phyloP scores from a whole-genome alignment of 2,113 vertebrate species.

The Platysternon megacephalum region DNA sequence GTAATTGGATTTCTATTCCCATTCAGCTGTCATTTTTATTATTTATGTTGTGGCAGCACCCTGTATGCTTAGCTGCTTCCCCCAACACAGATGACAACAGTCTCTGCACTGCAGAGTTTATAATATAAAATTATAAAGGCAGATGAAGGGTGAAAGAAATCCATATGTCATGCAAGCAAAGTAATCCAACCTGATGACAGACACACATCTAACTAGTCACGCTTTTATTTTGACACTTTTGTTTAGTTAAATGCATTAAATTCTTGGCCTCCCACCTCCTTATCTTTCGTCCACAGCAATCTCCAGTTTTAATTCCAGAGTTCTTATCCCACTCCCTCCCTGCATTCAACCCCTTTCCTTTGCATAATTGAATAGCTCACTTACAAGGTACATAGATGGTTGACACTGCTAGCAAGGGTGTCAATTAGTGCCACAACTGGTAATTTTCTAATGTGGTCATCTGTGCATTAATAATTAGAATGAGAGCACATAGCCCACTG shows the following conservation, averaged over 20 bases:
- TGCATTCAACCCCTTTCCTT: neutral
- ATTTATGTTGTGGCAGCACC: neutral
- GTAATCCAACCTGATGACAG: neutral
- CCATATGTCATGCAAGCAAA: neutral
- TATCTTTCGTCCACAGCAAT: neutral
- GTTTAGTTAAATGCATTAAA: neutral
- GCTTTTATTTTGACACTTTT: neutral
- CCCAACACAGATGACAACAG: neutral
- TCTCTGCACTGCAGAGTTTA: neutral
- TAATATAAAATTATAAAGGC: neutral
- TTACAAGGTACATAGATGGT: neutral
- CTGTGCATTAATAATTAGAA: neutral
- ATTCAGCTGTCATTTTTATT: neutral
- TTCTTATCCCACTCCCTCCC: neutral
- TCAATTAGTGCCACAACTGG: neutral
- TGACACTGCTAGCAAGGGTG: neutral
- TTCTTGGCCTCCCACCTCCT: neutral
- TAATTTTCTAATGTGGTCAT: neutral
- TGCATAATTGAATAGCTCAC: neutral
- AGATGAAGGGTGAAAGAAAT: neutral
- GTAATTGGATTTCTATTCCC: neutral
- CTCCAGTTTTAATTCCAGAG: neutral
- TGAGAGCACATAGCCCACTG: neutral
- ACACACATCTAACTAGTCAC: neutral
- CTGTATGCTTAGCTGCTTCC: neutral